Evolutionary conservation across 2,888 invertebrate species (phyloP).

Genomic region (Mimumesa dahlbomi): DNA sequence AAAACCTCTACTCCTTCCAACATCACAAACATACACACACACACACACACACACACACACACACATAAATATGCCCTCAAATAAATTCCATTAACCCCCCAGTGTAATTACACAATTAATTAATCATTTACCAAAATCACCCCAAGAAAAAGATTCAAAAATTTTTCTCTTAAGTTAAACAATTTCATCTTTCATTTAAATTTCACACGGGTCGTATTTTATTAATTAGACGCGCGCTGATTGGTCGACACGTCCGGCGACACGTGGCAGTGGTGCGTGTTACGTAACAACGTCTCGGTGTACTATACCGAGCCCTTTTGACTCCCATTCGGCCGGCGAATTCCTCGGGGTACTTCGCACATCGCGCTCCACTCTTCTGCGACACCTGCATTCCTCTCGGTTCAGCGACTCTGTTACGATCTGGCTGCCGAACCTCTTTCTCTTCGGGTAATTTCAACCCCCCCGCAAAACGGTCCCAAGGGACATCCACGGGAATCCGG

Average conservation of each 20-base stretch:
- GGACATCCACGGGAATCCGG: not conserved
- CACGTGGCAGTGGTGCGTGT: slow-evolving; percentile 50
- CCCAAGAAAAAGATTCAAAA: too few species aligned
- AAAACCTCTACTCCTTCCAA: too few species aligned
- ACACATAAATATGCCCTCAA: too few species aligned
- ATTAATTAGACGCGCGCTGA: too few species aligned
- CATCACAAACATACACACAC: too few species aligned
- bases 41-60: too few species aligned
- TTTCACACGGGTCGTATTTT: too few species aligned
- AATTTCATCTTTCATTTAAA: too few species aligned
- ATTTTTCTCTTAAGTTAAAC: too few species aligned
- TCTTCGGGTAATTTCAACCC: slow-evolving; percentile 1
- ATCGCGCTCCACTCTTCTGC: slow-evolving; percentile 10
- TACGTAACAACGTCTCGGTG: slow-evolving; percentile 44
- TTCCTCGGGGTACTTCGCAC: slow-evolving; percentile 31
- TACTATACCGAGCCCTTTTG: slow-evolving; percentile 28
- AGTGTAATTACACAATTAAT: too few species aligned
- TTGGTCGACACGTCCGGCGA: slow-evolving; percentile 27
- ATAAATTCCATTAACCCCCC: too few species aligned
- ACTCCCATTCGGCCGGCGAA: slow-evolving; percentile 21
- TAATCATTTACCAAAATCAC: too few species aligned
- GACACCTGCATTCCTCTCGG: slow-evolving; percentile 44
- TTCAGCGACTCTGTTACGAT: slow-evolving; percentile 44
- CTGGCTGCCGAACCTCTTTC: slow-evolving; percentile 24
- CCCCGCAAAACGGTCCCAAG: not conserved